These are phyloP conservation scores for Desoria tigrina DNA, from an alignment of 2,888 invertebrate genomes.

Conservation along the genomic window DNA sequence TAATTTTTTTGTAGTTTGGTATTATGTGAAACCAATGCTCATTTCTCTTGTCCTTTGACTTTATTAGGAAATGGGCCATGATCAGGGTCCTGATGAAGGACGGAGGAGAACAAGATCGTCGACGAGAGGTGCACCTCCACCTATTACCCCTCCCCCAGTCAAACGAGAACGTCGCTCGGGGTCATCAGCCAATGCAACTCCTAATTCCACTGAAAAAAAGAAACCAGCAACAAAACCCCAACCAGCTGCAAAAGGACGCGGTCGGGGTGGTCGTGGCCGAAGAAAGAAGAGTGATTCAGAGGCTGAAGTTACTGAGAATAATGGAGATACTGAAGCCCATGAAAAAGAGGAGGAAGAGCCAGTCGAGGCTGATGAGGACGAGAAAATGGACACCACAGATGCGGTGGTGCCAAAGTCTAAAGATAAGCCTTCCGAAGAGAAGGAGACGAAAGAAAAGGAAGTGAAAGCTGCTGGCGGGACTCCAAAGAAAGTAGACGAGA, in stretches of 20 bases:
- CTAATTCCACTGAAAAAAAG: constrained; percentile 33
- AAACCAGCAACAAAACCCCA: constrained; percentile 35
- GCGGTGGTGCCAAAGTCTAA: constrained; percentile 10
- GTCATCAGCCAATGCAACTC: constrained; percentile 32
- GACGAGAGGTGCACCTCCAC: constrained; percentile 47
- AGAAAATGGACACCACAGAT: neutral
- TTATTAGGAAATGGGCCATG: constrained; percentile 53
- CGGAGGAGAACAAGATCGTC: constrained; percentile 51
- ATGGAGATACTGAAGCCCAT: constrained; percentile 36
- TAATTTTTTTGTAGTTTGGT: too few species aligned
- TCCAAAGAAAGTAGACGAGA: constrained; percentile 20
- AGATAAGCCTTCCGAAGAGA: constrained; percentile 21
- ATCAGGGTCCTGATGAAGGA: constrained; percentile 49
- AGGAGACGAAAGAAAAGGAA: constrained; percentile 6
- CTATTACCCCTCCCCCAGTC: constrained; percentile 50
- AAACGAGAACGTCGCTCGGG: constrained; percentile 47
- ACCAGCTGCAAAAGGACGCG: constrained; percentile 31
- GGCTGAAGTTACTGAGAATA: constrained; percentile 37
- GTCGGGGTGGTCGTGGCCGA: constrained; percentile 43
- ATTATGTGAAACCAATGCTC: too few species aligned
- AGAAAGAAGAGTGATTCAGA: constrained; percentile 33
- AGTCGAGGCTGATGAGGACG: constrained; percentile 14
- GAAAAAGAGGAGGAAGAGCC: constrained; percentile 34
- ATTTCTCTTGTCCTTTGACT: too few species aligned
- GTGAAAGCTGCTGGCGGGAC: constrained; percentile 10